phyloP scores from a whole-genome alignment of 2,113 vertebrate genomes.

The Osmerus eperlanus region DNA sequence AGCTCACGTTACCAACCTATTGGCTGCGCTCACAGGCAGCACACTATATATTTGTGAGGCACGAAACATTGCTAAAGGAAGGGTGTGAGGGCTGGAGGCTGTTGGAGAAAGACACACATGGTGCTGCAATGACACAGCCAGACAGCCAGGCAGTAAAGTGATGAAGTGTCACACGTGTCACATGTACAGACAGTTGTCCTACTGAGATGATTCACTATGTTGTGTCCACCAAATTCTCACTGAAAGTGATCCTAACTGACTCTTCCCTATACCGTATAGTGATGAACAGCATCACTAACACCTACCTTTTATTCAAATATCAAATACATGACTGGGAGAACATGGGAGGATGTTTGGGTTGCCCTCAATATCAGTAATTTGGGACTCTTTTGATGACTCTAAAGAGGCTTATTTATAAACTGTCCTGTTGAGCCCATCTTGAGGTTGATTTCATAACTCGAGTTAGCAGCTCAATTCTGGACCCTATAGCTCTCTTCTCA shows the following conservation, averaged over 20 bases:
- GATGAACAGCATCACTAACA: neutral
- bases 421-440: conserved; percentile 24
- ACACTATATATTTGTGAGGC: neutral
- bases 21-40: neutral
- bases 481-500: conserved; percentile 37
- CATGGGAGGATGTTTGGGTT: neutral
- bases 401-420: conserved; percentile 8
- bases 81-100: too few species aligned
- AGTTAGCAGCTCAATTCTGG: conserved; percentile 51
- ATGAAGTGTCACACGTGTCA: too few species aligned
- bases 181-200: too few species aligned
- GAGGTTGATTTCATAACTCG: conserved; percentile 52
- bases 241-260: neutral
- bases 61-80: too few species aligned
- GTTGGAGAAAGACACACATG: too few species aligned
- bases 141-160: too few species aligned
- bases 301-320: neutral
- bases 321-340: too few species aligned
- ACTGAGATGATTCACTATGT: too few species aligned
- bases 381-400: conserved; percentile 2
- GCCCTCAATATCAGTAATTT: neutral
- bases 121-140: too few species aligned
- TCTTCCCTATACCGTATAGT: neutral
- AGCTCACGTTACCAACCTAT: conserved; percentile 25
- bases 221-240: too few species aligned